phyloP scores from a whole-genome alignment of 2,888 invertebrate species.

The Euplexia lucipara region DNA sequence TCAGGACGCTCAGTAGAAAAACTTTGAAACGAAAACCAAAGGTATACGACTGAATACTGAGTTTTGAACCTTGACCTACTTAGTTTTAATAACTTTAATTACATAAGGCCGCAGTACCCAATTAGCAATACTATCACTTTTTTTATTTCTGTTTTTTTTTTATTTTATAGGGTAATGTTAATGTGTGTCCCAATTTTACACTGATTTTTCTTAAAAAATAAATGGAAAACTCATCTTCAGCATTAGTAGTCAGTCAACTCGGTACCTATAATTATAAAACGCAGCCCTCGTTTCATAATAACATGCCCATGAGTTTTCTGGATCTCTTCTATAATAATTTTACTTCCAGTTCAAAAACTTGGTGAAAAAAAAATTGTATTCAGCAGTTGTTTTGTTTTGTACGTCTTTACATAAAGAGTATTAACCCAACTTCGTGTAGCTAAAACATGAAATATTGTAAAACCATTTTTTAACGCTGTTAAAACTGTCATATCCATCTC shows the following conservation, averaged over 20 bases:
- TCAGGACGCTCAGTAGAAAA: slow-evolving; percentile 86
- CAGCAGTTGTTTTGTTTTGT: too few relatives aligned
- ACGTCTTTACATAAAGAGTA: too few relatives aligned
- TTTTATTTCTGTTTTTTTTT: slow-evolving; percentile 12
- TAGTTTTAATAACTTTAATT: slow-evolving; percentile 19
- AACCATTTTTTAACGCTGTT: too few relatives aligned
- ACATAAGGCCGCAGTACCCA: slow-evolving; percentile 26
- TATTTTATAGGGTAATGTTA: not conserved
- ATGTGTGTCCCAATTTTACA: not conserved
- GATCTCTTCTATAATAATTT: not conserved
- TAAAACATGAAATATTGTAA: too few relatives aligned
- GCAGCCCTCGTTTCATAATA: too few relatives aligned
- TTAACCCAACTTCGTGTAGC: too few relatives aligned
- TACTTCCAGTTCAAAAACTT: too few relatives aligned
- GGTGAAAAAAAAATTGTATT: too few relatives aligned
- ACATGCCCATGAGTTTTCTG: not conserved
- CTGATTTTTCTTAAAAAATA: not conserved
- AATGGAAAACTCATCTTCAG: not conserved
- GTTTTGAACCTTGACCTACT: slow-evolving; percentile 37
- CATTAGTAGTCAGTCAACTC: not conserved
- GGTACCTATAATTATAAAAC: too few relatives aligned
- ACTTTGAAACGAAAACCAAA: slow-evolving; percentile 86
- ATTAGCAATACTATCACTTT: slow-evolving; percentile 1
- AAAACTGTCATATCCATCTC: too few relatives aligned
- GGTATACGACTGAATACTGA: slow-evolving; percentile 68